Base-by-base conservation (phyloP, 2,797 vertebrate species). In the Acestrorhynchus altus region DNA sequence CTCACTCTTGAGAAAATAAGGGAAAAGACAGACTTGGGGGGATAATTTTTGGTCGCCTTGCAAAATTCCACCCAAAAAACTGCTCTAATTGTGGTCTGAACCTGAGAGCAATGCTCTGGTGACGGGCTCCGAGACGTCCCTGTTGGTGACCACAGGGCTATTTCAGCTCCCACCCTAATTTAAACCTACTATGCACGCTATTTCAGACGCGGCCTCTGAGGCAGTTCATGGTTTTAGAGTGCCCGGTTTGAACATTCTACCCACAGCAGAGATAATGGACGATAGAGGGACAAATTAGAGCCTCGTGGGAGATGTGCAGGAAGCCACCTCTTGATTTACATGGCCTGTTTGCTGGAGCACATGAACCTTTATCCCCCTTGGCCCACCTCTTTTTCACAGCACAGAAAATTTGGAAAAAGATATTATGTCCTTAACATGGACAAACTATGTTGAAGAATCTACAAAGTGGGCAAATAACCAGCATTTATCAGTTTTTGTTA, bases 81-180 rank as follows among this genome's bases (percentile, higher is more conserved):
- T 57, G 81, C 79, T 87, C 74, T 84, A 86, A 86, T 86, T 87
- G 87, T 85, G 86, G 87, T 83, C 76, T 86, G 66, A 87, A 85
- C 83, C 84, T 87, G 83, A 85, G 83, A 83, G 63, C 72, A 76
- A 60, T 69, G 82, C 81, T 79, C 72, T 82, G 79, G 80, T 78
- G 84, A 83, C 78, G 61, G 85, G 76, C 84, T 86, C 82, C 70
- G 39, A 65, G 64, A 74, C 75, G 81, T 83, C 83, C 83, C 85
- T n/a, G 78, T 40, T 47, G 79, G 77, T 52, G 74, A 89, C 88
- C 85, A 84, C 88, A 85, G 64, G 76, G 75, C 83, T 82, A 87
- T 87, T 85, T 85, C 71, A 78, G 83, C 75, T 79, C 75, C 77
- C 73, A 74, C 76, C 81, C 81, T 87, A 85, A 85, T 87, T 87